phyloP scores from a whole-genome alignment of 2,113 vertebrate genomes.

The Psittacus erithacus region DNA sequence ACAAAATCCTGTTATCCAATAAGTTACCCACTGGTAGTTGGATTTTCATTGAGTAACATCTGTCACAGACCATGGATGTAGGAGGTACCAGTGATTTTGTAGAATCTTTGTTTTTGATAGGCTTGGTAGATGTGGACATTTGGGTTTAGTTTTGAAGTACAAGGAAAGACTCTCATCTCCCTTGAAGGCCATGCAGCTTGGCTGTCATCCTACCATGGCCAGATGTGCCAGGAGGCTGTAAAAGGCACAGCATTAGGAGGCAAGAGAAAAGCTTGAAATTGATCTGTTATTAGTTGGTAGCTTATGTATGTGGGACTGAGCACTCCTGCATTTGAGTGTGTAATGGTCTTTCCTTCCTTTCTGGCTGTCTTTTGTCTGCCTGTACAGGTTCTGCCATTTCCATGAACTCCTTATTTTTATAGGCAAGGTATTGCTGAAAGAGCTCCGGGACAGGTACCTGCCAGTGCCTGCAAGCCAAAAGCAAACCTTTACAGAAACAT shows the following conservation, averaged over 20 bases:
- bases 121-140: not conserved
- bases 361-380: not conserved
- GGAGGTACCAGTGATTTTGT: not conserved
- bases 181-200: not conserved
- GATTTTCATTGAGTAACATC: constrained; percentile 67
- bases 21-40: constrained; percentile 52
- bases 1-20: constrained; percentile 64
- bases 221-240: not conserved
- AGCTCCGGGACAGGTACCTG: not conserved
- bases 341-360: not conserved
- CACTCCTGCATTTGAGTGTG: not conserved
- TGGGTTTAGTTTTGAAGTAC: not conserved
- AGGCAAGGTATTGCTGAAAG: not conserved
- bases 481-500: not conserved
- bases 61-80: not conserved
- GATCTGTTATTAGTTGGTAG: not conserved
- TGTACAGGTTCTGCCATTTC: not conserved
- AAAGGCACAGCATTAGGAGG: not conserved
- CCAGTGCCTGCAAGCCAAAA: not conserved
- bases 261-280: not conserved
- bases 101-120: constrained; percentile 13
- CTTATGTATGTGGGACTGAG: rapidly evolving
- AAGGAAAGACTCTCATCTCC: not conserved
- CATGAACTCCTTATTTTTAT: not conserved
- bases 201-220: not conserved